These are phyloP conservation scores for Xestia c-nigrum DNA, from an alignment of 2,888 invertebrate genomes.

Conservation along the genomic window DNA sequence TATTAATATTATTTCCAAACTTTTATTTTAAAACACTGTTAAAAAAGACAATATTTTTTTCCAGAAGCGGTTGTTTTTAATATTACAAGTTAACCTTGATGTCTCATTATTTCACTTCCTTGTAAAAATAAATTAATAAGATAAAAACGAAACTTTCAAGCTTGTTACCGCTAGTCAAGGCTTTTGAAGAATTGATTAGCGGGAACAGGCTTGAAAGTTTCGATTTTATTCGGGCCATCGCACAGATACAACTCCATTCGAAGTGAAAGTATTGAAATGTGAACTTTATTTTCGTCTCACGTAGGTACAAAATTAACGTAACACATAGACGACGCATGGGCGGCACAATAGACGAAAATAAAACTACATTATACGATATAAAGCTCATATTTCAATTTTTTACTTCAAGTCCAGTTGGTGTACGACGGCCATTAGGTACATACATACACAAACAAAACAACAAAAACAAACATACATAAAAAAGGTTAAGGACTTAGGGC, in stretches of 20 bases:
- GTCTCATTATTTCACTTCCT: slow-evolving; percentile 37
- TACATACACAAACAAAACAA: slow-evolving; percentile 51
- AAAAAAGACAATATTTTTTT: slow-evolving; percentile 53
- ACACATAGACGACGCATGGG: background rate
- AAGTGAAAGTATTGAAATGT: slow-evolving; percentile 12
- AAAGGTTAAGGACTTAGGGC: slow-evolving; percentile 35
- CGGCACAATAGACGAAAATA: background rate
- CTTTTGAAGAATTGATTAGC: slow-evolving; percentile 15
- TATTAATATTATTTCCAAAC: slow-evolving; percentile 22
- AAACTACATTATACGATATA: background rate
- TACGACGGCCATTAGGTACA: background rate
- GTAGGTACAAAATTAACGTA: background rate
- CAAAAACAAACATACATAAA: slow-evolving; percentile 52
- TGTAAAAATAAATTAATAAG: slow-evolving; percentile 41
- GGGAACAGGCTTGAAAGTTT: too few species aligned
- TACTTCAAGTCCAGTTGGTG: background rate
- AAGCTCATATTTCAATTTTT: slow-evolving; percentile 8
- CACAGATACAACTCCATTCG: slow-evolving; percentile 26
- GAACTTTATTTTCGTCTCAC: slow-evolving; percentile 3
- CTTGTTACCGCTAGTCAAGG: slow-evolving; percentile 8
- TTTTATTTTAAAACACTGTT: slow-evolving; percentile 58
- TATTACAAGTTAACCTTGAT: slow-evolving; percentile 58
- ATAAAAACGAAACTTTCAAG: slow-evolving; percentile 31
- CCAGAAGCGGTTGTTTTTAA: slow-evolving; percentile 43
- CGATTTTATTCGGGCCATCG: background rate